Evolutionary conservation across 2,113 vertebrate species (phyloP), one percentile per base, ranked within the genome.

Genomic region (Cygnus buccinator): DNA sequence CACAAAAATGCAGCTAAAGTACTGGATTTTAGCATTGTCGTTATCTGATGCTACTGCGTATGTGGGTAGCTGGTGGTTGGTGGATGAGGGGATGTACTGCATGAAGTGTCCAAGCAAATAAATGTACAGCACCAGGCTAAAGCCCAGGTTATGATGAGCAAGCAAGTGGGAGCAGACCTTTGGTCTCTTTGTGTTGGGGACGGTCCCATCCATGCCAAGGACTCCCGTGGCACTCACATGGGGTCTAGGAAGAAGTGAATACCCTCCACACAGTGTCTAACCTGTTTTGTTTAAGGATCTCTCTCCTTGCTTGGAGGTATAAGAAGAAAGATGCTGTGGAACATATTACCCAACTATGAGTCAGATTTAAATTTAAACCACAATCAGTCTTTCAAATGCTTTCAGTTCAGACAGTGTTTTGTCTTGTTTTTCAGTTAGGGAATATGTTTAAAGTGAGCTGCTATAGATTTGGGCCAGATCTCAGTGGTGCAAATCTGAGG

Each of bases 351-450:
- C 89, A 28, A 35, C 83, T 91, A 89, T 96, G 94, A 95, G 77
- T 97, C 96, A 95, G 70, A 94, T 97, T 96, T 96, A 94, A 94
- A 93, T 91, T 87, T 94, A 96, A 97, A 92, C 91, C 89, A 61
- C 91, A 93, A 89, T 93, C 9, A 0, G 50, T 96, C 84, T 35
- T 85, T 95, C 94, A 96, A 85, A 93, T 93, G 55, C 74, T 82
- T 94, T 78, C 58, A 92, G 50, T 93, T 95, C 91, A 94, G 95
- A 85, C 87, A 71, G 67, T 87, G 77, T 93, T 96, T 96, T 96
- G 88, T 96, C 93, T 94, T 97, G 91, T 83, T 94, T 94, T 96
- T 92, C 81, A 63, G 81, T 96, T 91, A 86, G 59, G 91, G 84
- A 94, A 76, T 91, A 87, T 0, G 1, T 89, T 94, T 77, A 94